A percentile compares a stretch with the other conserved stretches of the same genome.
Evolutionary conservation across 2,797 vertebrate genomes (phyloP).

Genomic region (Megalops cyprinoides): DNA sequence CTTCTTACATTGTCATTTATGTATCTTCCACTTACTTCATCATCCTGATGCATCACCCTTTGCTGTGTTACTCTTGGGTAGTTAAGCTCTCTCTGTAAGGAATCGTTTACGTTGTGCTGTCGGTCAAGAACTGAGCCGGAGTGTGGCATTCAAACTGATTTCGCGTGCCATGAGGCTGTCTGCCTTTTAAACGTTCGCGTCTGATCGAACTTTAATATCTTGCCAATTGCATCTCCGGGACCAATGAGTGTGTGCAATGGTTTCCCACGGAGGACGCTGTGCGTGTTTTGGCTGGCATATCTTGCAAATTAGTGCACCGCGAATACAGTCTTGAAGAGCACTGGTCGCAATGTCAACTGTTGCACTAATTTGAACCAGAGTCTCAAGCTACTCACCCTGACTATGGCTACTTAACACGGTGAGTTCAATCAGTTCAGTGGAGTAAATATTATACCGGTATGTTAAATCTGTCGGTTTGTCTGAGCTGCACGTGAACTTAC

Average conservation of each 20-base stretch:
- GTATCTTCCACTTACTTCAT: background rate
- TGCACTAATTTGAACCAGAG: background rate
- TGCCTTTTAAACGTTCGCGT: background rate
- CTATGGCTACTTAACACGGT: background rate
- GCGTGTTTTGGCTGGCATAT: no score
- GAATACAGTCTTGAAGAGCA: background rate
- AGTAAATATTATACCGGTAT: background rate
- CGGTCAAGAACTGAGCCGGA: background rate
- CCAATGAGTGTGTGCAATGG: background rate
- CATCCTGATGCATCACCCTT: background rate
- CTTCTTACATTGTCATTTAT: background rate
- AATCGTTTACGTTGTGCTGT: background rate
- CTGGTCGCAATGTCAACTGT: background rate
- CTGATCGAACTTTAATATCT: background rate
- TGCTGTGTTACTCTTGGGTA: background rate
- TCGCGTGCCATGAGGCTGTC: background rate
- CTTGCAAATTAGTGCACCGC: no score
- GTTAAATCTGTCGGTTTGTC: background rate
- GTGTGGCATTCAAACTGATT: conserved; percentile 6
- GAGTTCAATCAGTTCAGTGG: background rate
- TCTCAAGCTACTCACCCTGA: background rate
- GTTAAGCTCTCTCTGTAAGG: background rate
- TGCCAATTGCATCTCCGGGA: background rate
- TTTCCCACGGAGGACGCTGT: background rate
- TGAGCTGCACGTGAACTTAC: background rate